Evolutionary conservation across 2,888 invertebrate genomes (phyloP).

Genomic region (Eupithecia insigniata): DNA sequence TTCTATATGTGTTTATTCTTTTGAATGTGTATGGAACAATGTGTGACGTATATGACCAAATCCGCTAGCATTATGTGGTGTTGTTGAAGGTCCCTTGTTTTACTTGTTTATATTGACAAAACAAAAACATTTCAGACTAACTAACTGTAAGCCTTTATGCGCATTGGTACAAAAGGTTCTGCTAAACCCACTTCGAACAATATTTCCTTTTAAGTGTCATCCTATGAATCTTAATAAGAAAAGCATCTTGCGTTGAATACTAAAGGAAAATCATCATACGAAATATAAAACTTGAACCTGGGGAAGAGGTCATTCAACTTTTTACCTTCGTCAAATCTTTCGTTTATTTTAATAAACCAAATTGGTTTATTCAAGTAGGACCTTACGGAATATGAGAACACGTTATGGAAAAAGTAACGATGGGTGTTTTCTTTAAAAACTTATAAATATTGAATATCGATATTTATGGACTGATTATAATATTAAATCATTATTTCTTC

Average conservation of each 20-base stretch:
- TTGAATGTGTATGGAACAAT: neutral
- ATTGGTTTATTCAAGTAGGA: neutral
- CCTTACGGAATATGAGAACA: neutral
- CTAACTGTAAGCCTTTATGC: constrained; percentile 37
- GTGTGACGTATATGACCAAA: neutral
- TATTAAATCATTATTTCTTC: neutral
- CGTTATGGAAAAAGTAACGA: neutral
- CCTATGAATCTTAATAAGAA: constrained; percentile 81
- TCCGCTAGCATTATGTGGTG: neutral
- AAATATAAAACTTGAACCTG: constrained; percentile 54
- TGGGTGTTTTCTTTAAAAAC: neutral
- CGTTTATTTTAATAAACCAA: constrained; percentile 12
- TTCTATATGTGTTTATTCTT: neutral
- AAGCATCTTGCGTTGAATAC: constrained; percentile 76
- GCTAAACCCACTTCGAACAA: constrained; percentile 59
- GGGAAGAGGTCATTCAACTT: constrained; percentile 71
- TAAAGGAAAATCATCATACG: constrained; percentile 65
- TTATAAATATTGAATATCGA: neutral
- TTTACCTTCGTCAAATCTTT: constrained; percentile 22
- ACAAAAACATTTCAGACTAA: constrained; percentile 31
- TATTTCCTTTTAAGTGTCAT: constrained; percentile 81
- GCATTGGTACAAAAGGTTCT: constrained; percentile 47
- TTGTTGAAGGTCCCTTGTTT: neutral
- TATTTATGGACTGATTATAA: neutral
- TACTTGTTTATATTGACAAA: constrained; percentile 16